Evolutionary conservation across 2,888 invertebrate genomes (phyloP), one percentile per base, ranked within the genome.

Genomic region (Lingula anatina): DNA sequence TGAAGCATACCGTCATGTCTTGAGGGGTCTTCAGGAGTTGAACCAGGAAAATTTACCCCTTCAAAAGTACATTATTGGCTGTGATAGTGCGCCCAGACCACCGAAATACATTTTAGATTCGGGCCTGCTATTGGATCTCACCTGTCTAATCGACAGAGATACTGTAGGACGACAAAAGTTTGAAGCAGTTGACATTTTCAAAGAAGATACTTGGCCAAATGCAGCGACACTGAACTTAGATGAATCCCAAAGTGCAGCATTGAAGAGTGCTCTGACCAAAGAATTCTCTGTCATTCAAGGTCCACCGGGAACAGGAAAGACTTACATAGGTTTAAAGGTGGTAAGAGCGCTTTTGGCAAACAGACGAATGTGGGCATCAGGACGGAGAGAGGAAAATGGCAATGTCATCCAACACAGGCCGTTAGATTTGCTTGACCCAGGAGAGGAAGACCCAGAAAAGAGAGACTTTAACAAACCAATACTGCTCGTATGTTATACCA

Each of bases 291-390:
- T 75, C 39, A 73, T 70, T 23, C 73, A 75, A 57, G 74, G 91
- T 0, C 90, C 90, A 0, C 90, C 91, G 0, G 91, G 91, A 2
- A 90, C 90, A 0, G 91, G 90, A 0, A 91, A 90, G 80, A 90
- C 90, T 0, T 87, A 82, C 70, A 73, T 90, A 53, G 90, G 90
- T 0, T 77, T 88, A 27, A 85, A 87, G 81, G 83, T 92, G 20
- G 84, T 86, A 1, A 44, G 68, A 25, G 49, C 83, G 0, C 67
- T 91, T 24, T 71, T 90, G 1, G 74, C 81, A 50, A 89, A 87
- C 68, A 56, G 59, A 15, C 26, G 56, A 0, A 27, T 56, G 2
- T 81, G 81, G 81, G n/a, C n/a, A n/a, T n/a, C n/a, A n/a, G 70
- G 68, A 26, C 51, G 15, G 9, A 31, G 31, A 15, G 31, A 37